These are phyloP conservation scores for Scaptomyza polygonia DNA, from an alignment of 2,888 invertebrate species.

Conservation along the genomic window DNA sequence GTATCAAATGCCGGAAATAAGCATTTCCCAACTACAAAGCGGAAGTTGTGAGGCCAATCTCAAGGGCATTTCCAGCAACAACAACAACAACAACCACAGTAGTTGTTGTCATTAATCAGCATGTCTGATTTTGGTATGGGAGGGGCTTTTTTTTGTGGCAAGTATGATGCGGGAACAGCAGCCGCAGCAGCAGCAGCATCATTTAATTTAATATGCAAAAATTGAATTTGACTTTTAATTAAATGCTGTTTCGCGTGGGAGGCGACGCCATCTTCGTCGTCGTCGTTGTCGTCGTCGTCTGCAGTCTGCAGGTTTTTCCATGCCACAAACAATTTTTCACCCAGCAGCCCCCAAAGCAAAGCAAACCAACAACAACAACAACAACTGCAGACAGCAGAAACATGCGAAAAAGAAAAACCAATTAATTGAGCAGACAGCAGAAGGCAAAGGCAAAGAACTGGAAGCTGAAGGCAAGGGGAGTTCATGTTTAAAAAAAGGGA, in stretches of 20 bases:
- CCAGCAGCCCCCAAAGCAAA: conserved; percentile 15
- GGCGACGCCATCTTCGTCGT: not conserved
- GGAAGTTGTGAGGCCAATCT: conserved; percentile 64
- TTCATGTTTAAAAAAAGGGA: conserved; percentile 1
- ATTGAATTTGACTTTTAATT: conserved; percentile 78
- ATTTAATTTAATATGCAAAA: conserved; percentile 72
- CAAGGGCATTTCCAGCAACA: conserved; percentile 74
- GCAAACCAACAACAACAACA: not conserved
- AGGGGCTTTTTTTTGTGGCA: conserved; percentile 14
- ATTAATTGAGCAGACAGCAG: conserved; percentile 52
- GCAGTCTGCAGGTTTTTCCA: conserved; percentile 28
- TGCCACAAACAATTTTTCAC: not conserved
- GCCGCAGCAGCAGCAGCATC: conserved; percentile 29
- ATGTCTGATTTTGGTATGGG: conserved; percentile 30
- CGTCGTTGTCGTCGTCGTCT: conserved; percentile 4
- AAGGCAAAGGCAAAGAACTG: not conserved
- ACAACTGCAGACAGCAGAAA: conserved; percentile 13
- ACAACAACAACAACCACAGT: not conserved
- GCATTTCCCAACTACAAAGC: conserved; percentile 44
- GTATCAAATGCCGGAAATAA: conserved; percentile 68
- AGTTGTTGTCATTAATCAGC: conserved; percentile 31
- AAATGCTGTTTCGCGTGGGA: conserved; percentile 55
- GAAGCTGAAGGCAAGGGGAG: no score
- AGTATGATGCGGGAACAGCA: conserved; percentile 24
- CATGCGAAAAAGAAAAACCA: conserved; percentile 69